Evolutionary conservation across 2,797 vertebrate genomes (phyloP).

Genomic region (Hemitrygon akajei): DNA sequence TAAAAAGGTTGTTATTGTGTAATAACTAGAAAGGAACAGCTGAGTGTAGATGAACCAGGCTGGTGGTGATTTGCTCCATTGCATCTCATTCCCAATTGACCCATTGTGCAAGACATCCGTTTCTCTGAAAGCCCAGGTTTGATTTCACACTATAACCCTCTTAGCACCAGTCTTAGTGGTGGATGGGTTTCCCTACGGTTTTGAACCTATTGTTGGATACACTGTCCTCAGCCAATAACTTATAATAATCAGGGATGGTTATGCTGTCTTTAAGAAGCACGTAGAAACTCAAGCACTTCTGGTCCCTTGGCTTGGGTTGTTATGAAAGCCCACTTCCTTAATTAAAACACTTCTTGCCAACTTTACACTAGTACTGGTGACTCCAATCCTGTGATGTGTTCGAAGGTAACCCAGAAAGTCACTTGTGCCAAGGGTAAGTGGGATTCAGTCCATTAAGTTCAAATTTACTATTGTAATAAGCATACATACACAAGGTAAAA

Average conservation of each 20-base stretch:
- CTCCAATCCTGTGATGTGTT: no score
- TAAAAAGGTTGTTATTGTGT: slow-evolving; percentile 31
- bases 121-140: neutral
- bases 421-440: no score
- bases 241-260: neutral
- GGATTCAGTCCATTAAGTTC: no score
- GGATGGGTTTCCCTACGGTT: neutral
- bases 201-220: neutral
- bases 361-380: no score
- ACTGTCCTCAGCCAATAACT: neutral
- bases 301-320: neutral
- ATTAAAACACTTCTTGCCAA: no score
- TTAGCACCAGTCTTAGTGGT: no score
- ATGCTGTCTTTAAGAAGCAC: neutral
- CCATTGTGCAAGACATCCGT: neutral
- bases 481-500: no score
- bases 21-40: slow-evolving; percentile 30
- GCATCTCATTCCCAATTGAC: slow-evolving; percentile 8
- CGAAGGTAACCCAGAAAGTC: no score
- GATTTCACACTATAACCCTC: neutral
- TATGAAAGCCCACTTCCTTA: no score
- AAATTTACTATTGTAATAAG: no score
- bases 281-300: neutral
- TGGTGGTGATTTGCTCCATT: neutral
- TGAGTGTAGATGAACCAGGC: slow-evolving; percentile 15